Conservation (phyloP, 1,140 invertebrate species). For the Meloidogyne exigua region DNA sequence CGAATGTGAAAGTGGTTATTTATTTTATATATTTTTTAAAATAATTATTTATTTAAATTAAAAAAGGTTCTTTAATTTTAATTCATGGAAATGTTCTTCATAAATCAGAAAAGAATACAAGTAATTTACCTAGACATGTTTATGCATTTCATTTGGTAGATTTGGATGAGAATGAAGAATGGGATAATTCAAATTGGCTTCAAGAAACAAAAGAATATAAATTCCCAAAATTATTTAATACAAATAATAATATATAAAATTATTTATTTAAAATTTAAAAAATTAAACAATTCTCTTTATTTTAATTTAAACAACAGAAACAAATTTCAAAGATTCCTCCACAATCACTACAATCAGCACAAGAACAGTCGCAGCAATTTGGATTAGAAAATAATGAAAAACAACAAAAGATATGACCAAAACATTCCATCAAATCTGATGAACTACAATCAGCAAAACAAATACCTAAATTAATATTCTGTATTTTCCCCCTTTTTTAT, state of each 20-base stretch:
- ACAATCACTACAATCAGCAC: neutral
- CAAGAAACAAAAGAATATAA: slow-evolving; percentile 53
- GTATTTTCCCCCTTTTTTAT: too few species aligned
- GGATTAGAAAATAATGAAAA: neutral
- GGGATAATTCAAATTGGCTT: slow-evolving; percentile 40
- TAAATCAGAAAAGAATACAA: slow-evolving; percentile 82
- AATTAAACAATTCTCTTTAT: too few species aligned
- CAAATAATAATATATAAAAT: neutral
- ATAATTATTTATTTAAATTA: slow-evolving; percentile 15
- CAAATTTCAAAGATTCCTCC: neutral
- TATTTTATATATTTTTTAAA: slow-evolving; percentile 15
- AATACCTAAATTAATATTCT: neutral
- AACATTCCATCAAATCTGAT: neutral
- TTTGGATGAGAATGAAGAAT: slow-evolving; percentile 57
- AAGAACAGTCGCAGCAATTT: neutral
- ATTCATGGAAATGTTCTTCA: slow-evolving; percentile 91
- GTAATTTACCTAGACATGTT: slow-evolving; percentile 78
- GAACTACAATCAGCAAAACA: neutral
- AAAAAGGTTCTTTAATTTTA: slow-evolving; percentile 78
- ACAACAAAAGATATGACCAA: neutral
- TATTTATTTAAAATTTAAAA: too few species aligned
- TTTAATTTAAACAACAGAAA: neutral
- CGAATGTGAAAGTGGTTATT: slow-evolving; percentile 76
- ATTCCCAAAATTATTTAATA: slow-evolving; percentile 47
- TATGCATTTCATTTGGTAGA: slow-evolving; percentile 95